Percentiles rank a stretch among this genome's conserved stretches.
phyloP scores from a whole-genome alignment of 2,888 invertebrate genomes.

The Trissoscelio sp. region DNA sequence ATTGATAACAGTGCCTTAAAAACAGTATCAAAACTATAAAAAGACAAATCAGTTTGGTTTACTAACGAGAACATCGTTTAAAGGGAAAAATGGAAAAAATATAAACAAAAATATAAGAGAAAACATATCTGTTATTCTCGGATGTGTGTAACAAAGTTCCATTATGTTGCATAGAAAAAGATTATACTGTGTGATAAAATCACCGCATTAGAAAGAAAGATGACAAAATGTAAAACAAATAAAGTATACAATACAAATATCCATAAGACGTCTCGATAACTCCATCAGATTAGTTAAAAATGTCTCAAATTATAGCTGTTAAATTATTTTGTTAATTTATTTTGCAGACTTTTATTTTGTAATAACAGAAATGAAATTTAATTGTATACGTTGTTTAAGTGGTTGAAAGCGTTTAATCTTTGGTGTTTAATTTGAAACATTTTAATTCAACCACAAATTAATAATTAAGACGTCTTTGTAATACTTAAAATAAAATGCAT shows the following conservation, averaged over 20 bases:
- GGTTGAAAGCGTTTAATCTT: conserved; percentile 29
- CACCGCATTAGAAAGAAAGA: conserved; percentile 23
- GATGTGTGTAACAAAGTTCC: conserved; percentile 32
- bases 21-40: conserved; percentile 44
- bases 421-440: conserved; percentile 59
- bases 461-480: conserved; percentile 42
- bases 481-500: conserved; percentile 47
- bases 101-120: conserved; percentile 3
- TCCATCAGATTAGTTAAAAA: conserved; percentile 22
- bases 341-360: conserved; percentile 50
- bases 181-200: conserved; percentile 43
- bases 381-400: conserved; percentile 50
- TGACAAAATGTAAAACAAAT: conserved; percentile 21
- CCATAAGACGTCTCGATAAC: conserved; percentile 25
- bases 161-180: conserved; percentile 30
- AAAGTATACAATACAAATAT: conserved; percentile 32
- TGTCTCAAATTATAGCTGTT: conserved; percentile 54
- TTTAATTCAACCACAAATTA: conserved; percentile 25
- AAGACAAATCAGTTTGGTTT: conserved; percentile 47
- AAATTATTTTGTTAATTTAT: conserved; percentile 57
- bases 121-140: conserved; percentile 48
- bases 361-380: conserved; percentile 27
- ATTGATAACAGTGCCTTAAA: conserved; percentile 65
- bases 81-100: conserved; percentile 1
- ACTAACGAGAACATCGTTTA: conserved; percentile 19